Evolutionary conservation across 2,113 vertebrate genomes (phyloP).

Genomic region (Orientallactaga bullata): DNA sequence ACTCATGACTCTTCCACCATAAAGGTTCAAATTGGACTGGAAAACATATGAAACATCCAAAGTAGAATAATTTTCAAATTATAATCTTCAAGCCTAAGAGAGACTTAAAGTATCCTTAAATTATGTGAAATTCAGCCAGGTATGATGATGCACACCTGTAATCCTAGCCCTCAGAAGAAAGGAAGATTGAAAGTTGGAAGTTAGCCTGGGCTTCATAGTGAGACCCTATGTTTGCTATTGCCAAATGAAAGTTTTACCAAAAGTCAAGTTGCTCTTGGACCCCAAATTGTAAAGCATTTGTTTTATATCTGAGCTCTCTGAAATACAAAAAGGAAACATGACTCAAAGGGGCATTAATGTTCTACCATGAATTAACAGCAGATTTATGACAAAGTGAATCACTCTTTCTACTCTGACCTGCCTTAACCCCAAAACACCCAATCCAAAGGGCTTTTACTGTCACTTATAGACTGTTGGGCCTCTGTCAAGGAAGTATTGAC

Average conservation of each 20-base stretch:
- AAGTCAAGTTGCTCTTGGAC: background rate
- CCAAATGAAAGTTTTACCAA: background rate
- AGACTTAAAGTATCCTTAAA: background rate
- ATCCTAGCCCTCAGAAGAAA: background rate
- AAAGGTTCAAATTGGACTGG: background rate
- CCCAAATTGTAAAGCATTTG: constrained; percentile 32
- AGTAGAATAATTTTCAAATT: background rate
- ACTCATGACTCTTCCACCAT: background rate
- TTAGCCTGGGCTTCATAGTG: background rate
- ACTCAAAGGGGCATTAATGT: constrained; percentile 35
- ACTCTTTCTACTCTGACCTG: constrained; percentile 38
- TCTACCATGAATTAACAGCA: background rate
- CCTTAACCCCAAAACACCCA: background rate
- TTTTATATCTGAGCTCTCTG: constrained; percentile 8
- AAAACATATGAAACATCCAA: constrained; percentile 19
- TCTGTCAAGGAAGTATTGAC: background rate
- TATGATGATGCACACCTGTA: background rate
- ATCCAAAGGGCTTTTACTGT: background rate
- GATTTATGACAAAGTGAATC: constrained; percentile 43
- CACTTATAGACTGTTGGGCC: background rate
- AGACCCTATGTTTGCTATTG: background rate
- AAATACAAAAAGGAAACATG: background rate
- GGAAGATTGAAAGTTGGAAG: background rate
- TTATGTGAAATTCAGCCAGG: background rate
- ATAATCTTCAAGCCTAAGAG: background rate